Base-by-base conservation (phyloP, 2,797 vertebrate species). In the Rhadinocentrus ornatus region DNA sequence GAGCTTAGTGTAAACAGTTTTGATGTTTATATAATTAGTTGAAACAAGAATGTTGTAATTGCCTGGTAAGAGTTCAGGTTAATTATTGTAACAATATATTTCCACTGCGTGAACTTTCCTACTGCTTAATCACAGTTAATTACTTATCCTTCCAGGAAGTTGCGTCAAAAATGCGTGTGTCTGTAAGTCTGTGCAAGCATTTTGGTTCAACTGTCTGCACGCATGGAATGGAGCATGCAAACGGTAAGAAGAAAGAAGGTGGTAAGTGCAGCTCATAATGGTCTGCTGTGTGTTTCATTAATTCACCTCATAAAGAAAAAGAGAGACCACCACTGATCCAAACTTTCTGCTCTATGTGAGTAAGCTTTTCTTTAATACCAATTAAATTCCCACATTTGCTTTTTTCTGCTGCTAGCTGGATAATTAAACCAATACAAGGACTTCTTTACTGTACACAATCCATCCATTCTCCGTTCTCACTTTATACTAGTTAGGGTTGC, bases 241-340 rank as follows among this genome's bases (percentile, higher is more conserved):
- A 80, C 37, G 75, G 55, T 68, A 67, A 7, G 69, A 73, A 57
- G 22, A 77, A 69, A 54, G 16, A 60, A 39, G 59, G 32, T 34
- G 62, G 41, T 66, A 64, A 67, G 64, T 71, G 77, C 78, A 83
- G 78, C 65, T 34, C 48, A 29, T 84, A 80, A 86, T 69, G 77
- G 83, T 68, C 62, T 73, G 2, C 53, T 80, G 57, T 69, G 69
- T 58, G 57, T 80, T 72, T 67, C 73, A 75, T 83, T 84, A 87
- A 77, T 87, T 85, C 67, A 78, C 72, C 87, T 78, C 69, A 65
- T 89, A 78, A 81, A 82, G 64, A 63, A 72, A 65, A 75, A 44
- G 59, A 79, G 75, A 62, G 86, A 84, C 84, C 84, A 78, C 73
- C 52, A 0, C 6, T 15, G 44, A 50, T 72, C 65, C 37, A 69